Percentiles rank a stretch among this genome's conserved stretches.
These are phyloP conservation scores for Geotrupes spiniger DNA, from an alignment of 2,888 invertebrate species.

Conservation along the genomic window DNA sequence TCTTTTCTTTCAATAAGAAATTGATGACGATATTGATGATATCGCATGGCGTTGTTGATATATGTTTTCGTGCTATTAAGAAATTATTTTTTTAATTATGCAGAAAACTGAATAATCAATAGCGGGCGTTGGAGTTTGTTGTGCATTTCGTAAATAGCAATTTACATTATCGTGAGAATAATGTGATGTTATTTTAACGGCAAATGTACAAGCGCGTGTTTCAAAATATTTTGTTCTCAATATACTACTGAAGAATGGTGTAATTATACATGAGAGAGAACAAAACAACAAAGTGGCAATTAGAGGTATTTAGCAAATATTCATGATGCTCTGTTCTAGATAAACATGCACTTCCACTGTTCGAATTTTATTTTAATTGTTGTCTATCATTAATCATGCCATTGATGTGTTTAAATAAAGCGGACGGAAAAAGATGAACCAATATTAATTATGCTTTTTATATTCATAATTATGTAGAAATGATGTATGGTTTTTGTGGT, in stretches of 20 bases:
- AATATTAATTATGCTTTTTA: conserved; percentile 37
- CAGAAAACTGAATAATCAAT: conserved; percentile 1
- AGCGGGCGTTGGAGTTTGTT: conserved; percentile 3
- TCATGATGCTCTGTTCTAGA: conserved; percentile 30
- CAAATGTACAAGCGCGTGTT: not conserved
- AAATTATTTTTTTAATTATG: conserved; percentile 4
- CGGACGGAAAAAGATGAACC: conserved; percentile 20
- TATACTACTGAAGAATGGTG: conserved; percentile 14
- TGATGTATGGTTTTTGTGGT: conserved; percentile 32
- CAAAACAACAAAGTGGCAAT: conserved; percentile 31
- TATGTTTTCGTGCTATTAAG: conserved; percentile 6
- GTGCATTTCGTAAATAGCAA: conserved; percentile 5
- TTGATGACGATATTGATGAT: too few species aligned
- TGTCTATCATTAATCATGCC: conserved; percentile 35
- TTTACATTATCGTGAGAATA: conserved; percentile 2
- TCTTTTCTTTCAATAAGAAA: too few species aligned
- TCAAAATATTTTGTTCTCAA: conserved; percentile 13
- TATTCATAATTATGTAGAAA: conserved; percentile 35
- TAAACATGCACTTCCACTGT: conserved; percentile 28
- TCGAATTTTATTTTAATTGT: conserved; percentile 35
- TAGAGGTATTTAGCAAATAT: conserved; percentile 33
- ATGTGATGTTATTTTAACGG: too few species aligned
- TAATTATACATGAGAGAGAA: conserved; percentile 23
- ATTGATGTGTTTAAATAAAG: conserved; percentile 37
- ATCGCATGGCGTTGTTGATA: not conserved